A percentile compares a stretch with the other conserved stretches of the same genome.
These are phyloP conservation scores for Pyrrhia umbra DNA, from an alignment of 2,888 invertebrate species.

Conservation along the genomic window DNA sequence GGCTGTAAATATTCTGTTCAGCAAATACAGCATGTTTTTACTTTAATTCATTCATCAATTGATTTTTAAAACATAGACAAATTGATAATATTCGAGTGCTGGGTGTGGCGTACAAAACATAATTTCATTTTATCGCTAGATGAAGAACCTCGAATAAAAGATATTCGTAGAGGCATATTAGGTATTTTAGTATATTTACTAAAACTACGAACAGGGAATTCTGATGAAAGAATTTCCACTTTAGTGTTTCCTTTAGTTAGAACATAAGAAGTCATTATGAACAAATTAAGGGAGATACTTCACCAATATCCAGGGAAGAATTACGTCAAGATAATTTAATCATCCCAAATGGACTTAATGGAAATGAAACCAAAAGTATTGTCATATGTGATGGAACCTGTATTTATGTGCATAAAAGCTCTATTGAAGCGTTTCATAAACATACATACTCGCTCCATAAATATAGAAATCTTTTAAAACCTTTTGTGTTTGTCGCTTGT, in stretches of 20 bases:
- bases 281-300: not conserved
- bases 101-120: not conserved
- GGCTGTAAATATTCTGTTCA: too few species aligned
- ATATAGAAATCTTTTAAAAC: slow-evolving; percentile 6
- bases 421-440: slow-evolving; percentile 6
- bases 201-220: slow-evolving; percentile 11
- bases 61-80: not conserved
- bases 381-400: slow-evolving; percentile 13
- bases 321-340: too few species aligned
- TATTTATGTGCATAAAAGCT: slow-evolving; percentile 6
- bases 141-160: not conserved
- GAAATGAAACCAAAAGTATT: not conserved
- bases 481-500: slow-evolving; percentile 1
- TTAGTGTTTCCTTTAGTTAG: slow-evolving; percentile 1
- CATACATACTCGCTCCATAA: slow-evolving; percentile 9
- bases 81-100: slow-evolving; percentile 4
- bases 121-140: not conserved
- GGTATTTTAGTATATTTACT: not conserved
- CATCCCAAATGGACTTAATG: too few species aligned
- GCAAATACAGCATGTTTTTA: not conserved
- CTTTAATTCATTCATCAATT: not conserved
- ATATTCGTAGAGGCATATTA: not conserved
- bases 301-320: not conserved
- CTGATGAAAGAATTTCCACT: not conserved
- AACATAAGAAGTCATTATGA: not conserved